Percentiles rank a stretch among this genome's conserved stretches.
Evolutionary conservation across 2,888 invertebrate genomes (phyloP).

Genomic region (Dioctria rufipes): DNA sequence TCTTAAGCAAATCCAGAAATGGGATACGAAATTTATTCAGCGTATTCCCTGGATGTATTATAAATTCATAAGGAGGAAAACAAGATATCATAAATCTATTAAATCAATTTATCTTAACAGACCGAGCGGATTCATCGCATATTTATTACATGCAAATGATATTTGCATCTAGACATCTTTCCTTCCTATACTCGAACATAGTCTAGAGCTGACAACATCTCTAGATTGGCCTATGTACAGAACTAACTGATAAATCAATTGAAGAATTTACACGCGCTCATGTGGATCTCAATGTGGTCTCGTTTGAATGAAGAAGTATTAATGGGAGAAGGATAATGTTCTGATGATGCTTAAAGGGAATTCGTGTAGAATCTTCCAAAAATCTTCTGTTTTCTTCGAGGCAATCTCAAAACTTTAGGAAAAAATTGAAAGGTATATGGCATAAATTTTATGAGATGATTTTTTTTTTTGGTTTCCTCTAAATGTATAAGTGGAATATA

Average conservation of each 20-base stretch:
- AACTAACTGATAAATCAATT: constrained; percentile 40
- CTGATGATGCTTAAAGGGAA: too few species aligned
- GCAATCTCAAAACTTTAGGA: too few species aligned
- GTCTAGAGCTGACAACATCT: constrained; percentile 43
- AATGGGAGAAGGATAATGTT: too few species aligned
- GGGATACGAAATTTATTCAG: constrained; percentile 26
- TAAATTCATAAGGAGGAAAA: constrained; percentile 59
- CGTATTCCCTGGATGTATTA: constrained; percentile 54
- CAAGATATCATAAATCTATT: constrained; percentile 60
- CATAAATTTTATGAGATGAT: too few species aligned
- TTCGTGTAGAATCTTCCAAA: too few species aligned
- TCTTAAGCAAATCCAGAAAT: constrained; percentile 9
- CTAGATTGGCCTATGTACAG: constrained; percentile 41
- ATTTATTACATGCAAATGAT: constrained; percentile 61
- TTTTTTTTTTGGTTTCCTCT: too few species aligned
- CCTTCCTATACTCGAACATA: not conserved
- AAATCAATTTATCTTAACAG: constrained; percentile 60
- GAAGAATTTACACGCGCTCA: constrained; percentile 47
- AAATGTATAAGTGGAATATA: too few species aligned
- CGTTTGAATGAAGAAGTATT: too few species aligned
- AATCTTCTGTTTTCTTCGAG: too few species aligned
- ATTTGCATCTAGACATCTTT: constrained; percentile 51
- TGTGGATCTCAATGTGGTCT: constrained; percentile 15
- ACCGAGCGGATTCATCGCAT: constrained; percentile 59
- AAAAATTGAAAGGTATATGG: too few species aligned